A percentile compares a stretch with the other conserved stretches of the same genome.
These are phyloP conservation scores for Erpobdella octoculata DNA, from an alignment of 2,888 invertebrate species.

Conservation along the genomic window DNA sequence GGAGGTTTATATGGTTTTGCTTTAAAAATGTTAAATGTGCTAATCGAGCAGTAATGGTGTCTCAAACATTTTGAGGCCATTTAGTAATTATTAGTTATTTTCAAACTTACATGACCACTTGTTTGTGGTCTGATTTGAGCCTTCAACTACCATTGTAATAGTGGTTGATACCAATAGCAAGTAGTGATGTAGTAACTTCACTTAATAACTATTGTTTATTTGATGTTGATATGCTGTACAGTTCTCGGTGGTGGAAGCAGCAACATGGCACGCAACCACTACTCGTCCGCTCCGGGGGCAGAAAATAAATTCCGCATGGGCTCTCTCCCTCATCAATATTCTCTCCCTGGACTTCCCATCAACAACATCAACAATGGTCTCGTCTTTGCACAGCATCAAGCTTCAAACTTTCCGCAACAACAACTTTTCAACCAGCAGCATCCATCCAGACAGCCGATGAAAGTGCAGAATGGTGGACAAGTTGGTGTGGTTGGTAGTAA, in stretches of 20 bases:
- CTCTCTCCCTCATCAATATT: neutral
- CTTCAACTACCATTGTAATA: too few species aligned
- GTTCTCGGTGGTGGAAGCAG: conserved; percentile 54
- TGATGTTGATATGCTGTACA: conserved; percentile 32
- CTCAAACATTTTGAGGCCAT: too few species aligned
- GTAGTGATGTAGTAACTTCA: too few species aligned
- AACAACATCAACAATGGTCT: conserved; percentile 7
- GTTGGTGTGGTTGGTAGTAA: neutral
- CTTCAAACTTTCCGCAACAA: neutral
- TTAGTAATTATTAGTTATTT: too few species aligned
- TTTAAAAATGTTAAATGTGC: too few species aligned
- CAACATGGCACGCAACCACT: conserved; percentile 52
- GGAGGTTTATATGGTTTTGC: conserved; percentile 1
- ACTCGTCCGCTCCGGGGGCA: conserved; percentile 79
- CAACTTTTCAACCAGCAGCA: conserved; percentile 14
- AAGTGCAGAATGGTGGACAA: neutral
- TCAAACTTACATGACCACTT: too few species aligned
- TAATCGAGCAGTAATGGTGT: too few species aligned
- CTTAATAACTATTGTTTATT: too few species aligned
- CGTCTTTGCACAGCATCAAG: conserved; percentile 1
- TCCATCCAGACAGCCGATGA: neutral
- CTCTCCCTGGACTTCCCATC: neutral
- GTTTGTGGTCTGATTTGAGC: neutral
- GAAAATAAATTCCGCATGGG: conserved; percentile 65
- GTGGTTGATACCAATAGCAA: too few species aligned